A percentile compares a stretch with the other conserved stretches of the same genome.
Conservation (phyloP, 2,888 invertebrate species). For the Norana najaformis region DNA sequence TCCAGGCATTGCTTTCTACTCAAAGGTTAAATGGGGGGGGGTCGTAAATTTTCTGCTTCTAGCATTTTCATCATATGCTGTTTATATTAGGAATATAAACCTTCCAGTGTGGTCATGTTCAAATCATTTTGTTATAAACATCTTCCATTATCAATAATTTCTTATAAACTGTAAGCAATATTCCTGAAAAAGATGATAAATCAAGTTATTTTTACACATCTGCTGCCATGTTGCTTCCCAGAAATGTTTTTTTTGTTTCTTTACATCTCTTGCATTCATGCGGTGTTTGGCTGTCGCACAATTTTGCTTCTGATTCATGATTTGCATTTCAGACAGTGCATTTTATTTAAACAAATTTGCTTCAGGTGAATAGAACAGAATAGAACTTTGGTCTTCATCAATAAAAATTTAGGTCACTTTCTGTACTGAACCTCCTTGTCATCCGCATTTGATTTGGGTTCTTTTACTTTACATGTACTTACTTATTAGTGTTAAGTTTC, state of each 20-base stretch:
- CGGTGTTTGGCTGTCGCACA: not conserved
- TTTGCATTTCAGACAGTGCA: too few species aligned
- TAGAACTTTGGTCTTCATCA: too few species aligned
- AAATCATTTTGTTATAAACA: not conserved
- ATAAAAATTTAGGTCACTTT: too few species aligned
- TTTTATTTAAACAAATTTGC: too few species aligned
- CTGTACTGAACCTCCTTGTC: too few species aligned
- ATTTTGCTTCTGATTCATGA: too few species aligned
- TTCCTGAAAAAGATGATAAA: not conserved
- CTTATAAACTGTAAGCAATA: not conserved
- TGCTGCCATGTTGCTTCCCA: not conserved
- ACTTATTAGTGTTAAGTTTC: too few species aligned
- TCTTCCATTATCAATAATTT: not conserved
- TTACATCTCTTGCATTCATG: not conserved
- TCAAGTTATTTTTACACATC: not conserved
- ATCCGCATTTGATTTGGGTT: too few species aligned
- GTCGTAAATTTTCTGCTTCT: not conserved
- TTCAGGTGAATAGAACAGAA: too few species aligned
- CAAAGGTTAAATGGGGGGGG: not conserved
- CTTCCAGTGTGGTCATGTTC: not conserved
- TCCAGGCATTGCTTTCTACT: not conserved
- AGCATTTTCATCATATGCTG: not conserved
- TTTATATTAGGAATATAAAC: not conserved
- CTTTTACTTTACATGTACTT: too few species aligned
- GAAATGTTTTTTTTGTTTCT: not conserved